Base-by-base conservation (phyloP, 2,888 invertebrate species). In the Lycaena phlaeas region DNA sequence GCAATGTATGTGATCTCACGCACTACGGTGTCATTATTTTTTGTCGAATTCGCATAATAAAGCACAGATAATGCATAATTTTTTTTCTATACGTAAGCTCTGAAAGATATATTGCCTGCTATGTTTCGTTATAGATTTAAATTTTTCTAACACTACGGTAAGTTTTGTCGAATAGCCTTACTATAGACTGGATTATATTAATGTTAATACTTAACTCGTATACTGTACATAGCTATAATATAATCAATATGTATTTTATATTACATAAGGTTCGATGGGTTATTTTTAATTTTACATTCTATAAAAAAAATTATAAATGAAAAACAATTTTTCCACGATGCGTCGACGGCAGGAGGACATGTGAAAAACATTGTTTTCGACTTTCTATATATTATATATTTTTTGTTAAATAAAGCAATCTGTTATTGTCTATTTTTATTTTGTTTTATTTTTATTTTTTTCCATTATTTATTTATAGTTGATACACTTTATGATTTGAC, bases 361-460 rank as follows among this genome's bases (percentile, higher is more conserved):
- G 76, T 79, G 75, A 63, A 75, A 76, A 75, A 68, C 64, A 51
- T 72, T 73, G 77, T 81, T 81, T 82, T 70, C 67, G 45, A 52
- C 58, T 72, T 74, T 78, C 70, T 77, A 76, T 79, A 82, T 81
- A 78, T 78, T 79, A 79, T 82, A 81, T 82, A 81, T 82, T 82
- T 82, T 82, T 84, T 84, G 84, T 84, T 84, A 82, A 82, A 84
- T 84, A 84, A 84, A 84, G 78, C 79, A 82, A 81, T 76, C 75
- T 81, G 84, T 84, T 84, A 84, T 82, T 81, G 81, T 82, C 79
- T 72, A 76, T 65, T 54, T 59, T 58, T 72, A 6, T 34, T 34
- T 34, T 12, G 34, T 34, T 76, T 81, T 64, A 68, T 76, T 79
- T 84, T 73, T 71, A 77, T 79, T 79, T 74, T 59, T 59, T 65